Evolutionary conservation across 2,113 vertebrate genomes (phyloP).

Genomic region (Cromileptes altivelis): DNA sequence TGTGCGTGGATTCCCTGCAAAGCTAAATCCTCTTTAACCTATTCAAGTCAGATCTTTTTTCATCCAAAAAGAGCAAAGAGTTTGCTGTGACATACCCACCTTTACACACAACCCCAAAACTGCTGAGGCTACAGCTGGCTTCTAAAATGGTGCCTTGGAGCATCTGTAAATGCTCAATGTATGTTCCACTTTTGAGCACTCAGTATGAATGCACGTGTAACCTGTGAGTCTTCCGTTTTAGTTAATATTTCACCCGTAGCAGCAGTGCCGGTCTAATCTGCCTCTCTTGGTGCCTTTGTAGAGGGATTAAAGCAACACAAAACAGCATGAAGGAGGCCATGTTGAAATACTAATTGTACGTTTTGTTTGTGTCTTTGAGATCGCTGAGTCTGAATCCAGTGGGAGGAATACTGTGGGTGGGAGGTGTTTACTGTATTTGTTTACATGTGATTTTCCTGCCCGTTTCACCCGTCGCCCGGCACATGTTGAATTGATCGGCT

Average conservation of each 20-base stretch:
- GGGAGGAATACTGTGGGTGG: constrained; percentile 40
- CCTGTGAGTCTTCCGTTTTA: constrained; percentile 18
- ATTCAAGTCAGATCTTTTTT: constrained; percentile 16
- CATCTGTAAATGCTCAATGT: constrained; percentile 24
- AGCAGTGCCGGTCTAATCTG: constrained; percentile 4
- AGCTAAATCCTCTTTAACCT: constrained; percentile 64
- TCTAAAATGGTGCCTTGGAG: constrained; percentile 2
- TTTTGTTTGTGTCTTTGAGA: constrained; percentile 44
- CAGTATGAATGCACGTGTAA: constrained; percentile 18
- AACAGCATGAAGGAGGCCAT: constrained; percentile 30
- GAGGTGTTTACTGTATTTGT: constrained; percentile 62
- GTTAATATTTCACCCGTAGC: constrained; percentile 19
- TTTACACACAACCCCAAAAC: constrained; percentile 4
- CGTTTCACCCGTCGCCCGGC: constrained; percentile 4
- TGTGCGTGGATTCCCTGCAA: constrained; percentile 54
- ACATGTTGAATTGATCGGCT: constrained; percentile 55
- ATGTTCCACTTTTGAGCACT: constrained; percentile 18
- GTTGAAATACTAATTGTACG: constrained; percentile 57
- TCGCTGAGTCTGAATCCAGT: constrained; percentile 13
- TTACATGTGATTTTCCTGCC: constrained; percentile 59
- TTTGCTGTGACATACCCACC: constrained; percentile 36
- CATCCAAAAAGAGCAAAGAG: not conserved
- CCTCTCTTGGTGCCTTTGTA: constrained; percentile 19
- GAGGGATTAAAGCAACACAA: constrained; percentile 48
- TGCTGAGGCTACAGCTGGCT: not conserved